phyloP scores from a whole-genome alignment of 1,140 invertebrate species.

The Drosophila paulistorum region DNA sequence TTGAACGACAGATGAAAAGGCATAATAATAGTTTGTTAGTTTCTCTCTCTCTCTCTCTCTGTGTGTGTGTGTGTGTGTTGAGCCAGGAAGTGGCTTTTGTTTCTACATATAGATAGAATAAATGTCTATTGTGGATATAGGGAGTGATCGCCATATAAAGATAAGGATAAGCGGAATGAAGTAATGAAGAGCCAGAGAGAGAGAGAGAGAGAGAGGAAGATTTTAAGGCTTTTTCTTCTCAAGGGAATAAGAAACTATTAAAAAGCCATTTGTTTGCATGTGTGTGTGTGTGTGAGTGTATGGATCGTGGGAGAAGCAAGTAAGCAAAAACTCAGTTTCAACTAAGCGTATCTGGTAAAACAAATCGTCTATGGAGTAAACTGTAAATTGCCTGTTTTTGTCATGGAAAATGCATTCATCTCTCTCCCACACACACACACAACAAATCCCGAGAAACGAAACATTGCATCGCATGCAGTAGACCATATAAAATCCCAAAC shows the following conservation, averaged over 20 bases:
- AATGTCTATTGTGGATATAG: background rate
- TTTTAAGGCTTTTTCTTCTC: background rate
- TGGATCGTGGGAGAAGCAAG: background rate
- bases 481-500: conserved; percentile 14
- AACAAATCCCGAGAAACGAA: background rate
- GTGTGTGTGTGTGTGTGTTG: background rate
- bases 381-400: background rate
- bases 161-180: conserved; percentile 17
- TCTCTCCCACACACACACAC: conserved; percentile 4
- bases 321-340: background rate
- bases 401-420: conserved; percentile 3
- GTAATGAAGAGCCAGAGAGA: conserved; percentile 8
- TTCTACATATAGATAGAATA: background rate
- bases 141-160: conserved; percentile 19
- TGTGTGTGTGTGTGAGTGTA: too few relatives aligned
- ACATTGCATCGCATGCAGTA: conserved; percentile 3
- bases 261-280: background rate
- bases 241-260: conserved; percentile 1
- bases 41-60: too few relatives aligned
- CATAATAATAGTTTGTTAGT: conserved; percentile 25
- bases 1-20: conserved; percentile 22
- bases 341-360: background rate
- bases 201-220: background rate
- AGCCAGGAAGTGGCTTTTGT: conserved; percentile 16
- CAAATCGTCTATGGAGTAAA: background rate